Evolutionary conservation across 2,888 invertebrate species (phyloP), one percentile per base, ranked within the genome.

Genomic region (Drosophila rubida): DNA sequence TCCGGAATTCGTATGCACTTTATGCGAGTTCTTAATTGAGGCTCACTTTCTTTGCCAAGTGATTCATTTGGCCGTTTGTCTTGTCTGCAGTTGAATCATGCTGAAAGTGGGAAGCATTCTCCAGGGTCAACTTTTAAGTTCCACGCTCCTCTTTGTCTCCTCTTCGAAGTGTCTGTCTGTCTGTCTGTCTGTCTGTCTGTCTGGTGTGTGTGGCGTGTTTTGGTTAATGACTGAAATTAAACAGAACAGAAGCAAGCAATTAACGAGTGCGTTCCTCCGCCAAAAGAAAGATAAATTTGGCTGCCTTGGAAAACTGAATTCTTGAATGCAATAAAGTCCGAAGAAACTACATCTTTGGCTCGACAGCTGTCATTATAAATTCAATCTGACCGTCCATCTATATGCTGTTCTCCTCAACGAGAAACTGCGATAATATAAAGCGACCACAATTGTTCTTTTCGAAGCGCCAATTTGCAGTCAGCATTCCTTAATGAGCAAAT

Each of bases 221-320:
- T 62, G 63, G 45, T 76, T 77, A 86, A 86, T 86, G 74, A 69
- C 86, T 86, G 80, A 63, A 83, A 82, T 83, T 76, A 76, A 86
- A n/a, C n/a, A 66, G 48, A 65, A 73, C 67, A 79, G 67, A 74
- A 71, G 75, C 64, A 30, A 64, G 37, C 46, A 70, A 82, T 81
- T 85, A 80, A 44, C 11, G 3, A 46, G 48, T 68, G 51, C 25
- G 16, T 32, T 57, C 13, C 42, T 41, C 14, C 35, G 60, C 11
- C 30, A 54, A 32, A 32, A 16, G 50, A 35, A 48, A 63, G 19
- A 27, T 30, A 50, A 51, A 63, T 54, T 23, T 16, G 16, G 41
- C 35, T 23, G 7, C 3, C 8, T 14, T 44, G 25, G 7, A 45
- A 42, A 42, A 13, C 27, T 27, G 35, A 8, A 37, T 37, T 37